Base-by-base conservation (phyloP, 1,140 invertebrate genomes). In the Caenorhabditis briggsae region DNA sequence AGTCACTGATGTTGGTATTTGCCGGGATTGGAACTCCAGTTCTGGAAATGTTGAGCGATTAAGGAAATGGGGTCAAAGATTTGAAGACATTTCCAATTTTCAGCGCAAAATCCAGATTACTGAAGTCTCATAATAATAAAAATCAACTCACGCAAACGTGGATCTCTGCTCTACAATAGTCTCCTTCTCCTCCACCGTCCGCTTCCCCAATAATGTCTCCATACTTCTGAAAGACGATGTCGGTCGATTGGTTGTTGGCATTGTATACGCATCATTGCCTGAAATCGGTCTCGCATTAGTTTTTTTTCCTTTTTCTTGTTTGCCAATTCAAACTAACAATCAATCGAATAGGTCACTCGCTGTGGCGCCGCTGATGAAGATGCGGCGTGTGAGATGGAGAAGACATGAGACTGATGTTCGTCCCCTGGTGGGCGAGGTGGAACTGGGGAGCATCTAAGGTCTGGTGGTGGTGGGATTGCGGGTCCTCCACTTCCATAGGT, bases 101-200 rank as follows among this genome's bases (percentile, higher is more conserved):
- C 33, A 33, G 33, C 3, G 1, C 33, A 33, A 33, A 2, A 33
- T 33, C 33, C 33, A 33, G 3, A 33, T 33, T 33, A 6, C 0
- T 46, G 1, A 20, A 46, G 1, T n/a, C 20, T 16, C 2, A 43
- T 43, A 58, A 58, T 2, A 20, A 83, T 9, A 2, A 41, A 43
- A 58, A 6, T 23, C 6, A 53, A 48, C 84, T 43, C 16, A 64
- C 74, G 25, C 48, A 18, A 70, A 48, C 20, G 41, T 86, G n/a
- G 56, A 78, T 41, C 85, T 82, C 56, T 86, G 11, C 41, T 86
- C 85, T n/a, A 86, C 78, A 43, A 86, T 86, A 14, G 43, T 55
- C 48, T 86, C 85, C 50, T 74, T 86, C 55, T 86, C 85, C 56
- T 86, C 85, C 7, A 86, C 85, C 6, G 70, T 74, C 25, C 64